These are phyloP conservation scores for Leptinotarsa undecemlineata DNA, from an alignment of 1,140 invertebrate species.

Conservation along the genomic window DNA sequence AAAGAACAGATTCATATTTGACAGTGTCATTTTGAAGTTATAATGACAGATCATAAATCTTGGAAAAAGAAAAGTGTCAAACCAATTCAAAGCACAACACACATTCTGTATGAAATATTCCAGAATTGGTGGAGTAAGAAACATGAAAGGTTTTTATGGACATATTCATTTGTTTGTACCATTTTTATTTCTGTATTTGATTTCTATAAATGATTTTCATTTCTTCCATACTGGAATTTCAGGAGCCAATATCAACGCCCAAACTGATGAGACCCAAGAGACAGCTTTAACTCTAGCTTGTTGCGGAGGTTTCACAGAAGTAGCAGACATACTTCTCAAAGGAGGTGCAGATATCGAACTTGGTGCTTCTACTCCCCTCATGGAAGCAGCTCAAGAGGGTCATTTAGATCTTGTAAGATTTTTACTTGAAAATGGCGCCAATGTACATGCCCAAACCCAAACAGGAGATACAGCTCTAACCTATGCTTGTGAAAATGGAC, in stretches of 20 bases:
- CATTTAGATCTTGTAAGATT: slow-evolving; percentile 92
- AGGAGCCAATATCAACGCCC: slow-evolving; percentile 96
- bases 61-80: slow-evolving; percentile 11
- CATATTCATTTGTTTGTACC: not conserved
- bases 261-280: slow-evolving; percentile 98
- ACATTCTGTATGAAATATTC: no score
- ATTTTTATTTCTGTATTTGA: not conserved
- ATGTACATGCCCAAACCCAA: slow-evolving; percentile 91
- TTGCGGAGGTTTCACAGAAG: slow-evolving; percentile 95
- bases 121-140: not conserved
- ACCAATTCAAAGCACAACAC: not conserved
- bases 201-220: slow-evolving; percentile 12
- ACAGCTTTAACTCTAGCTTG: slow-evolving; percentile 95
- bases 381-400: slow-evolving; percentile 98
- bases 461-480: slow-evolving; percentile 86
- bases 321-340: slow-evolving; percentile 95
- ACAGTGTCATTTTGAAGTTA: not conserved
- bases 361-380: slow-evolving; percentile 94
- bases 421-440: slow-evolving; percentile 80
- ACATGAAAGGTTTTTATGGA: slow-evolving; percentile 8
- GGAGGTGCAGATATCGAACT: slow-evolving; percentile 94
- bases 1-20: no score
- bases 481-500: slow-evolving; percentile 95
- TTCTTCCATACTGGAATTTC: slow-evolving; percentile 5
- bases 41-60: slow-evolving; percentile 5